Base-by-base conservation (phyloP, 2,113 vertebrate species). In the Seriola quinqueradiata region DNA sequence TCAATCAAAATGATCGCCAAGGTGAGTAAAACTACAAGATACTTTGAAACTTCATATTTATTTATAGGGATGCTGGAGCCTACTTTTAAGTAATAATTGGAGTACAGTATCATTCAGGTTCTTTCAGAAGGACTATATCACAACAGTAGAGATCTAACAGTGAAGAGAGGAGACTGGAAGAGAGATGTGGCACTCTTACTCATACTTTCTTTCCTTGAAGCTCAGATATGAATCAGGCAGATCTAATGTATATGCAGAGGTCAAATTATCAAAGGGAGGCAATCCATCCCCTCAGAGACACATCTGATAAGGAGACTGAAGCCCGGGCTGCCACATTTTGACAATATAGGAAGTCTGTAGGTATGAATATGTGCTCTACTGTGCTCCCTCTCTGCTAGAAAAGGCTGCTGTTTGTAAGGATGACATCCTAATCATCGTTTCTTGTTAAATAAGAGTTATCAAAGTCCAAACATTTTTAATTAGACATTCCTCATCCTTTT, bases 391-490 rank as follows among this genome's bases (percentile, higher is more conserved):
- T 59, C 34, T 44, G 8, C 40, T 5, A 73, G 58, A 70, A 55
- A 1, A 4, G 38, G 57, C 63, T 57, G 21, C 21, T 63, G 66
- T 17, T 73, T n/a, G 13, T 38, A 36, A 25, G 59, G 70, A 61
- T 82, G 50, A 75, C 21, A 63, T 59, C 23, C 23, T 17, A 48
- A 77, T 81, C 68, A 82, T 44, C 40, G 7, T 80, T 42, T 79
- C 71, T 70, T 70, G 16, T 72, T 79, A 58, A 75, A 80, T 73
- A 42, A 75, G 67, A 70, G 17, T 65, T 52, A 38, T 75, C 42
- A 50, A 73, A 46, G 38, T 70, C 40, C 17, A 63, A 79, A 57
- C 8, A 61, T 71, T 71, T 28, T 77, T 70, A 81, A 86, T 76
- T 36, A 65, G 54, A 64, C 46, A 57, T 68, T 0, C 55, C 68